A percentile compares a stretch with the other conserved stretches of the same genome.
Conservation (phyloP, 2,797 vertebrate species). For the Borostomias antarcticus region DNA sequence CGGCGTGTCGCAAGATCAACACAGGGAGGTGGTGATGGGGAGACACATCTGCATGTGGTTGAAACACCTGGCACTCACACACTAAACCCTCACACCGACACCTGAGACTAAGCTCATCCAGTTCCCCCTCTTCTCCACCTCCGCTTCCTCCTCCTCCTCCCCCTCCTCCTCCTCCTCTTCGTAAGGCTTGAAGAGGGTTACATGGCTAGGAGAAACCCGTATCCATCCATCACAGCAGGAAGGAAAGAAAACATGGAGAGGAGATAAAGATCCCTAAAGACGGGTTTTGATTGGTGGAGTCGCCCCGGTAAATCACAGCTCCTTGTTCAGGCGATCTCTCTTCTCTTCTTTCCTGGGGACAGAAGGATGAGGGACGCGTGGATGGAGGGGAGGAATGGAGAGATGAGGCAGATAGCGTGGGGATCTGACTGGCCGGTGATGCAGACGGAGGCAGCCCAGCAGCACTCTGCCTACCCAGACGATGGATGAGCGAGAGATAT, state of each 20-base stretch:
- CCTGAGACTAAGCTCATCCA: neutral
- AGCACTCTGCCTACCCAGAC: neutral
- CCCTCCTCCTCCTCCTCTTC: constrained; percentile 2
- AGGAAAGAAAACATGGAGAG: neutral
- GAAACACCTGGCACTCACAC: neutral
- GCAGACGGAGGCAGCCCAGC: neutral
- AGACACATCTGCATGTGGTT: neutral
- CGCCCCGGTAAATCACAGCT: neutral
- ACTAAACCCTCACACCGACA: neutral
- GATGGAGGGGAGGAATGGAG: constrained; percentile 9
- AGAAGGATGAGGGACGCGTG: neutral
- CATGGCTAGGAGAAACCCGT: neutral
- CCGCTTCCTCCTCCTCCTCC: neutral
- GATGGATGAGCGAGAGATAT: constrained; percentile 7
- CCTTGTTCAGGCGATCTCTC: neutral
- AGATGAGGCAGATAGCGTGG: constrained; percentile 1
- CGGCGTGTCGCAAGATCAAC: neutral
- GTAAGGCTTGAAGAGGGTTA: neutral
- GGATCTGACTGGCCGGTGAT: constrained; percentile 7
- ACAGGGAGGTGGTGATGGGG: neutral
- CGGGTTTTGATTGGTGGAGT: neutral
- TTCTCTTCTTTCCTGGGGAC: neutral
- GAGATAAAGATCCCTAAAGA: neutral
- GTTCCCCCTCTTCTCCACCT: neutral
- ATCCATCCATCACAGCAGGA: neutral